phyloP scores from a whole-genome alignment of 35 echinoderm and acorn worm genomes.

The Ophiothrix spiculata region DNA sequence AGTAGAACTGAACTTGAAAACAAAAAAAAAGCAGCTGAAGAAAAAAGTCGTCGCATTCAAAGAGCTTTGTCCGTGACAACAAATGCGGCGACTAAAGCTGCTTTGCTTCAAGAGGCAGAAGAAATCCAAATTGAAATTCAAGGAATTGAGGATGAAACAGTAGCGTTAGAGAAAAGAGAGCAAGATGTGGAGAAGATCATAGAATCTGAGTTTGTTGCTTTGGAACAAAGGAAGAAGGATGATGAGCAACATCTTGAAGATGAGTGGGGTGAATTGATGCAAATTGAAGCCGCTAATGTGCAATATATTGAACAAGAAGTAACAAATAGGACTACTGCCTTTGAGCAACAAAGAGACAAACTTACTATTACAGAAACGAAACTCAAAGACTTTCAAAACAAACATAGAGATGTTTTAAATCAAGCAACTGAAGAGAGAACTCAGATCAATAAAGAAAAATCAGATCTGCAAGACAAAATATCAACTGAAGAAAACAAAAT shows the following conservation, averaged over 20 bases:
- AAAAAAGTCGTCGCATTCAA: constrained; percentile 45
- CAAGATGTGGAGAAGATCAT: constrained; percentile 75
- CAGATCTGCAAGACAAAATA: constrained; percentile 31
- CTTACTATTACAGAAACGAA: constrained; percentile 51
- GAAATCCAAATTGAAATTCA: constrained; percentile 57
- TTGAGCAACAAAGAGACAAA: constrained; percentile 61
- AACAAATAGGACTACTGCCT: constrained; percentile 40
- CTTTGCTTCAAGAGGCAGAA: constrained; percentile 46
- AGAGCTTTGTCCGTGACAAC: constrained; percentile 21
- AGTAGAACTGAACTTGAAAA: constrained; percentile 62
- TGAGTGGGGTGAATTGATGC: constrained; percentile 70
- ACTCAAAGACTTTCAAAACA: constrained; percentile 66
- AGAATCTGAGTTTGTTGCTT: constrained; percentile 71
- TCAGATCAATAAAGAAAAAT: constrained; percentile 40
- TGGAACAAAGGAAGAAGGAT: constrained; percentile 58
- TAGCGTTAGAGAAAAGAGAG: constrained; percentile 57
- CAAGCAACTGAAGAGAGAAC: constrained; percentile 19
- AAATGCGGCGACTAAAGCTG: constrained; percentile 49
- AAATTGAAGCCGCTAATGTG: constrained; percentile 79
- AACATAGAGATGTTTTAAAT: constrained; percentile 39
- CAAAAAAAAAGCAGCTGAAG: constrained; percentile 52
- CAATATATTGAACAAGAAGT: constrained; percentile 81
- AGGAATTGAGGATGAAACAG: constrained; percentile 51
- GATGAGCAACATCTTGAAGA: constrained; percentile 69
- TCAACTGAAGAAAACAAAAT: constrained; percentile 22